phyloP scores from a whole-genome alignment of 2,113 vertebrate genomes.

The Collichthys lucidus region DNA sequence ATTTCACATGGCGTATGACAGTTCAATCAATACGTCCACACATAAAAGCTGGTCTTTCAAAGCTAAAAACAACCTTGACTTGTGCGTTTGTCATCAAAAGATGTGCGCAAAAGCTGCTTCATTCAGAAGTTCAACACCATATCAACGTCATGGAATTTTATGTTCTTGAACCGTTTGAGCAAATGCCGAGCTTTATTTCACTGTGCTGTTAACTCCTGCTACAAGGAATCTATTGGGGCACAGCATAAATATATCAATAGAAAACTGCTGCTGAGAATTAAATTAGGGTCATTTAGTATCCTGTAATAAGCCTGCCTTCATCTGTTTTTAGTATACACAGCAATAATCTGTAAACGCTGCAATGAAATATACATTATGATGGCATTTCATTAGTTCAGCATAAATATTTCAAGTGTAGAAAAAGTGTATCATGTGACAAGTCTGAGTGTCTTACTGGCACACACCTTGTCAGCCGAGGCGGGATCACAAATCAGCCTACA shows the following conservation, averaged over 20 bases:
- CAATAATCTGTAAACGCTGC: neutral
- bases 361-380: neutral
- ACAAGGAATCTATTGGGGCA: neutral
- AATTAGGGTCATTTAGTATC: neutral
- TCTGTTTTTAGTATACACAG: neutral
- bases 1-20: slow-evolving; percentile 15
- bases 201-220: neutral
- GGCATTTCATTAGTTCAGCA: neutral
- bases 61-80: neutral
- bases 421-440: neutral
- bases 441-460: neutral
- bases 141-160: neutral
- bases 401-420: neutral
- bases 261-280: neutral
- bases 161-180: neutral
- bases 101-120: neutral
- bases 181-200: neutral
- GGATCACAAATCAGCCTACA: neutral
- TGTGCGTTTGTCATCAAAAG: neutral
- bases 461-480: neutral
- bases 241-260: neutral
- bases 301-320: neutral
- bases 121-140: slow-evolving; percentile 9
- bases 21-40: slow-evolving; percentile 22
- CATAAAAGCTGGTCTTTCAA: neutral